Evolutionary conservation across 2,888 invertebrate species (phyloP), one percentile per base, ranked within the genome.

Genomic region (Monoplex corrugatus): DNA sequence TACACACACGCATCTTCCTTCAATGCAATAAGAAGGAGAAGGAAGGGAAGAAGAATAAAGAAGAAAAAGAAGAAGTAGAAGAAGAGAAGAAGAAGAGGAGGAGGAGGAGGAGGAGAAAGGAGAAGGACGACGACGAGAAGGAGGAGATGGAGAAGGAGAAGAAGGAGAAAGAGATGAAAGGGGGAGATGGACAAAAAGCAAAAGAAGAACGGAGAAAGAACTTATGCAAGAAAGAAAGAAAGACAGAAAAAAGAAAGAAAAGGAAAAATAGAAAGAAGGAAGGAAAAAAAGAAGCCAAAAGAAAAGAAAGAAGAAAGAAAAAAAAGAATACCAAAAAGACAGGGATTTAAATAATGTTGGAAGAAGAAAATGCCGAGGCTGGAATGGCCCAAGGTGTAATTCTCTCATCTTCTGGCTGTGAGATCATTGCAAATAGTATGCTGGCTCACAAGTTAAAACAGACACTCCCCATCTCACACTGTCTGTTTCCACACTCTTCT

Each of bases 61-160:
- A 50, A 16, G 50, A 16, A 16, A 16, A 50, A 16, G 63, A n/a
- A 0, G 6, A n/a, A 16, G 63, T 6, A 23, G 63, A 28, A n/a
- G n/a, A n/a, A n/a, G n/a, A n/a, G n/a, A n/a, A n/a, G n/a, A n/a
- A n/a, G n/a, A n/a, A n/a, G n/a, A n/a, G n/a, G 63, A 68, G n/a
- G 63, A 68, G n/a, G 63, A 68, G n/a, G 63, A 68, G n/a, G 63
- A 68, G n/a, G 63, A 68, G n/a, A n/a, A 68, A 68, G 63, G n/a
- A 68, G 63, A 68, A 68, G 63, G n/a, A 68, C 28, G n/a, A 8
- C 1, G n/a, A 8, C 28, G n/a, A 68, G 2, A 68, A 2, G 63
- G n/a, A 2, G 63, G n/a, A 2, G 63, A 68, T 2, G 28, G 63
- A 3, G 50, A 16, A 50, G 50, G 50, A 50, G 50, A 16, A 50